Evolutionary conservation across 2,888 invertebrate genomes (phyloP), one percentile per base, ranked within the genome.

Genomic region (Lycaena phlaeas): DNA sequence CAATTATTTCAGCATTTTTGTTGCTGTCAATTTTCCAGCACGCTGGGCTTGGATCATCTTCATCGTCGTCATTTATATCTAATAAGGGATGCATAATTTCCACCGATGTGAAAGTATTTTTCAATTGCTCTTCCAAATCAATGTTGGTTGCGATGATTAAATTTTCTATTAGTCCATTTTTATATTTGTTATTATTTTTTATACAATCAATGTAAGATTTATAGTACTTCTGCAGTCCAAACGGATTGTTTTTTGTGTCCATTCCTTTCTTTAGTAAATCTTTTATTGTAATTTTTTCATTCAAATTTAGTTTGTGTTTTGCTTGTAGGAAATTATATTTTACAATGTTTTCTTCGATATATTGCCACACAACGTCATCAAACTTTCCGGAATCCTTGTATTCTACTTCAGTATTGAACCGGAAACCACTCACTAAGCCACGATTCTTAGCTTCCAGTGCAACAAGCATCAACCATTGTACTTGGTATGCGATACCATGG

Each of bases 301-400:
- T 15, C 17, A 17, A n/a, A 10, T 39, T 15, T 2, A 29, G 11
- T 14, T 30, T 39, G 5, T 39, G 39, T 7, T 39, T 39, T 7
- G 30, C 29, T 26, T 39, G 39, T 4, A 39, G 15, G 14, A 39
- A 39, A 31, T 39, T 39, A 14, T 30, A 39, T 25, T 30, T 39
- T 7, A 25, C 30, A 10, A 25, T 39, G 2, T 14, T 14, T n/a
- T 25, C 11, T 9, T 26, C 4, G 4, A 6, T 14, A 30, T 30
- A 39, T n/a, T 39, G 11, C 39, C 39, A 39, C 18, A 39, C 39
- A 7, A 39, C 39, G 25, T 39, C 39, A 30, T 39, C 39, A 15
- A 39, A 39, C 26, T 39, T 39, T 14, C 39, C 39, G 5, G 39
- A 29, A 26, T 39, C 39, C 7, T 14, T 4, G 10, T 39, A 29